Conservation (phyloP, 2,888 invertebrate genomes). For the Clanis bilineata region DNA sequence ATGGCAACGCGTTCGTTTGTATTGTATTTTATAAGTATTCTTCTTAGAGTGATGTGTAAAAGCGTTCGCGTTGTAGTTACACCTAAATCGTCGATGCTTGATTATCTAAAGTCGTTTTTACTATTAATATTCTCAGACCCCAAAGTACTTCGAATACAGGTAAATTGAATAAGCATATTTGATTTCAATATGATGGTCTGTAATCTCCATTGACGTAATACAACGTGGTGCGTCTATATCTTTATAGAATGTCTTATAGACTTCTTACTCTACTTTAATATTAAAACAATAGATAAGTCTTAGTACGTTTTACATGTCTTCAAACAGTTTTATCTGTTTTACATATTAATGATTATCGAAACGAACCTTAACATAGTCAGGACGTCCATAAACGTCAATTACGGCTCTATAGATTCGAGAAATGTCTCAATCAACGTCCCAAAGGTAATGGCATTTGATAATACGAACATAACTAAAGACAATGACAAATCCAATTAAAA, state of each 20-base stretch:
- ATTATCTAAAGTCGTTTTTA: too few species aligned
- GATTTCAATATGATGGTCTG: too few species aligned
- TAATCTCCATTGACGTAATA: neutral
- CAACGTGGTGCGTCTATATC: neutral
- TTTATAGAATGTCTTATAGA: too few species aligned
- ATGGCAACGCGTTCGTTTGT: too few species aligned
- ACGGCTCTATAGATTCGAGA: neutral
- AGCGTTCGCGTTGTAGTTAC: too few species aligned
- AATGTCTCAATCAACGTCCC: conserved; percentile 3
- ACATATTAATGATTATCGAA: conserved; percentile 8
- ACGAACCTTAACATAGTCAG: conserved; percentile 16
- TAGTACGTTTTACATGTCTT: neutral
- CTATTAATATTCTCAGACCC: too few species aligned
- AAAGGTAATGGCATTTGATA: conserved; percentile 10
- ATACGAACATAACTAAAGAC: neutral
- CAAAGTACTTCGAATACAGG: too few species aligned
- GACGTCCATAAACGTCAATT: conserved; percentile 9
- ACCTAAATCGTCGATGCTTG: too few species aligned
- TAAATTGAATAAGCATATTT: too few species aligned
- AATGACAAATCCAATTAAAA: conserved; percentile 12
- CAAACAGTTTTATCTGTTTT: neutral
- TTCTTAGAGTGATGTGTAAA: too few species aligned
- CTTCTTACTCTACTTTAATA: too few species aligned
- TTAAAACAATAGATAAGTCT: neutral
- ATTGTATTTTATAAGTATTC: too few species aligned